These are phyloP conservation scores for Chondrilla cf. caribensis DNA, from an alignment of 37 sponge, comb jelly and placozoan species.

Conservation along the genomic window DNA sequence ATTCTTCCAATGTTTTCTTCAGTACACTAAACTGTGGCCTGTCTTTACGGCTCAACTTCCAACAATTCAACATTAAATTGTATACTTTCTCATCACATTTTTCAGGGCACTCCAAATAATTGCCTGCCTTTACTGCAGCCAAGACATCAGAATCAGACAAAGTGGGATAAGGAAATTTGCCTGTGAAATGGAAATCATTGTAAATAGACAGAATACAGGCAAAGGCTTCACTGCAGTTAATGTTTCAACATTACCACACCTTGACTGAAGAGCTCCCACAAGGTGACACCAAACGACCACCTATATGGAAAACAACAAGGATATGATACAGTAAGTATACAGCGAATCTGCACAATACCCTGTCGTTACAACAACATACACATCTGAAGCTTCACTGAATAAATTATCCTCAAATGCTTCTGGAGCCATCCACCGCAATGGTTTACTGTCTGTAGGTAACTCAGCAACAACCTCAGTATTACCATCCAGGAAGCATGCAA, in stretches of 20 bases:
- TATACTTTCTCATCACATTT: slow-evolving; percentile 14
- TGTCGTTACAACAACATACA: background rate
- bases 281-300: slow-evolving; percentile 11
- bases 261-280: slow-evolving; percentile 21
- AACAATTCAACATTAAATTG: slow-evolving; percentile 10
- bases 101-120: slow-evolving; percentile 15
- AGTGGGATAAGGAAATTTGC: background rate
- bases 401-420: slow-evolving; percentile 13
- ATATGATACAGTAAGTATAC: no score
- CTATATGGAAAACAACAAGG: background rate
- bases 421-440: slow-evolving; percentile 23
- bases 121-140: background rate
- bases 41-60: background rate
- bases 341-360: no score
- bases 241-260: no score
- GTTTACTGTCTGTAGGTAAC: slow-evolving; percentile 1
- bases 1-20: background rate
- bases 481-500: slow-evolving; percentile 5
- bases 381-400: slow-evolving; percentile 22
- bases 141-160: slow-evolving; percentile 2
- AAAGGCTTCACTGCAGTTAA: no score
- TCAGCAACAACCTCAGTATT: background rate
- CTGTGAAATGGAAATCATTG: background rate
- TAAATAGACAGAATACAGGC: background rate
- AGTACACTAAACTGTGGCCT: background rate